phyloP scores from a whole-genome alignment of 2,113 vertebrate species.

The Bettongia penicillata region DNA sequence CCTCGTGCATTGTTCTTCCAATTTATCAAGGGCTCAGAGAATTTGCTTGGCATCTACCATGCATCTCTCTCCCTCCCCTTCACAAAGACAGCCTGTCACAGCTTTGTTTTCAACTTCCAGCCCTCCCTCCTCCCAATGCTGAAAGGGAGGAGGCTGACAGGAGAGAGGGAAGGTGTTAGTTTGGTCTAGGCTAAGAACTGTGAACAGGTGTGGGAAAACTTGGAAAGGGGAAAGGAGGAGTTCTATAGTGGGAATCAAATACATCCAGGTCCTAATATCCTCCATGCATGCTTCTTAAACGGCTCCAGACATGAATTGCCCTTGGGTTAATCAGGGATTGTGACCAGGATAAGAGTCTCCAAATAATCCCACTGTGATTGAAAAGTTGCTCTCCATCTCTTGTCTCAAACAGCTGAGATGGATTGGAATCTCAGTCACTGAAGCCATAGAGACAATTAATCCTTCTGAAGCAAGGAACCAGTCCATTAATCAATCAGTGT shows the following conservation, averaged over 20 bases:
- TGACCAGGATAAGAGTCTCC: background rate
- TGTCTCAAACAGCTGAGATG: background rate
- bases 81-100: slow-evolving; percentile 53
- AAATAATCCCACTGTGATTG: slow-evolving; percentile 7
- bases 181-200: background rate
- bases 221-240: background rate
- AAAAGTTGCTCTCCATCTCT: background rate
- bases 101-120: background rate
- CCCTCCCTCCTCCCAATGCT: background rate
- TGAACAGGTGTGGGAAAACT: background rate
- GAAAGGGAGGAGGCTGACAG: no score
- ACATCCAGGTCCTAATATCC: background rate
- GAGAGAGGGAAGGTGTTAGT: background rate
- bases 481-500: background rate
- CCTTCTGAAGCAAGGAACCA: background rate
- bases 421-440: background rate
- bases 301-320: background rate
- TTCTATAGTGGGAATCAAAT: background rate
- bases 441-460: background rate
- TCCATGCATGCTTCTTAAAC: background rate
- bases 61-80: slow-evolving; percentile 37
- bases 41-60: slow-evolving; percentile 52
- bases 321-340: background rate
- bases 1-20: slow-evolving; percentile 79
- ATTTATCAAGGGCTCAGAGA: slow-evolving; percentile 76